Percentiles rank a stretch among this genome's conserved stretches.
Conservation (phyloP, 1,140 invertebrate genomes). For the Drosophila bocki region DNA sequence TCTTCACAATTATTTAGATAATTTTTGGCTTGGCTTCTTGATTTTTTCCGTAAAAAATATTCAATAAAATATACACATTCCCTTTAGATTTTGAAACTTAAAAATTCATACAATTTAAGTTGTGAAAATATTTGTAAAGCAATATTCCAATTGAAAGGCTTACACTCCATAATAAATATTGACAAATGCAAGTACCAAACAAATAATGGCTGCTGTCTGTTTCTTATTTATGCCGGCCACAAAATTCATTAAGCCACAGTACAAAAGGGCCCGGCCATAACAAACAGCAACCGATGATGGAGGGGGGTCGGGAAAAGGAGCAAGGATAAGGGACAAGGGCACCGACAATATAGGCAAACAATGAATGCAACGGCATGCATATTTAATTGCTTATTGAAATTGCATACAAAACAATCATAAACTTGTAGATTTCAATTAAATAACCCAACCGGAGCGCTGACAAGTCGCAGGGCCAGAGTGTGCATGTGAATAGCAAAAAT, state of each 20-base stretch:
- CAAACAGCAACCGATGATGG: slow-evolving; percentile 53
- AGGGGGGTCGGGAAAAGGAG: background rate
- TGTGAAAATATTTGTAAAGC: slow-evolving; percentile 13
- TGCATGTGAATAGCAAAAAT: slow-evolving; percentile 49
- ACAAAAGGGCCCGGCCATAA: slow-evolving; percentile 63
- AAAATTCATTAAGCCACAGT: slow-evolving; percentile 61
- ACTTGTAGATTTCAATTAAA: slow-evolving; percentile 76
- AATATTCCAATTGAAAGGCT: slow-evolving; percentile 22
- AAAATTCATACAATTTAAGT: slow-evolving; percentile 39
- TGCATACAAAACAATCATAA: slow-evolving; percentile 69
- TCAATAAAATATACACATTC: background rate
- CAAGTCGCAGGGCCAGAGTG: slow-evolving; percentile 32
- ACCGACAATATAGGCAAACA: slow-evolving; percentile 60
- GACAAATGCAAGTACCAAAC: slow-evolving; percentile 58
- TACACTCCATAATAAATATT: slow-evolving; percentile 63
- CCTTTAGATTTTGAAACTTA: background rate
- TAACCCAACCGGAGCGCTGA: slow-evolving; percentile 38
- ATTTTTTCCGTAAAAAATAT: background rate
- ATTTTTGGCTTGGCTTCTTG: background rate
- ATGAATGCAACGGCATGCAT: slow-evolving; percentile 58
- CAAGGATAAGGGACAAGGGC: slow-evolving; percentile 11
- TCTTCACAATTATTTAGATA: background rate
- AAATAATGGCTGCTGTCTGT: slow-evolving; percentile 74
- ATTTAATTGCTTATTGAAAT: slow-evolving; percentile 70
- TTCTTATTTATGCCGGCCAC: slow-evolving; percentile 71